phyloP scores from a whole-genome alignment of 2,113 vertebrate genomes.

The Benitochromis conjunctus region DNA sequence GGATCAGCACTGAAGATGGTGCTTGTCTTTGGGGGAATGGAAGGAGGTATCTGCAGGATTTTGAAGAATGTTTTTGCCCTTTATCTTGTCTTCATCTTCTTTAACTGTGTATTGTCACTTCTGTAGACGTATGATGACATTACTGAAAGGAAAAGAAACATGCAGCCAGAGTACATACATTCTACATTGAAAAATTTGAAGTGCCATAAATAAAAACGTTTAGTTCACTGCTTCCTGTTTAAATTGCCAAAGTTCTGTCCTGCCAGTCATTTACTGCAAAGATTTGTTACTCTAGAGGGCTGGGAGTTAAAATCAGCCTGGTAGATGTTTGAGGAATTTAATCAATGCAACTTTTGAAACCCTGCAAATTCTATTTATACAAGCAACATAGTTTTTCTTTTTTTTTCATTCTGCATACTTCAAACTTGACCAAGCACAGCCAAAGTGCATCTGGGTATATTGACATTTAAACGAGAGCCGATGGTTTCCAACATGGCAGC shows the following conservation, averaged over 20 bases:
- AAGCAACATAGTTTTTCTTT: slow-evolving; percentile 7
- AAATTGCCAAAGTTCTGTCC: neutral
- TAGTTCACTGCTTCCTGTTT: neutral
- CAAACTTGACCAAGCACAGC: slow-evolving; percentile 64
- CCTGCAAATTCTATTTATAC: slow-evolving; percentile 26
- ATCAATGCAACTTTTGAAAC: slow-evolving; percentile 47
- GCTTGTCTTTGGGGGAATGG: neutral
- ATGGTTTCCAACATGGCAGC: slow-evolving; percentile 51
- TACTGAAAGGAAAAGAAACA: neutral
- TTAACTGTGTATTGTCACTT: neutral
- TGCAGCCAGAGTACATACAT: neutral
- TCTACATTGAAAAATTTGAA: neutral
- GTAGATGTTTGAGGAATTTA: slow-evolving; percentile 25
- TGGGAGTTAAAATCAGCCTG: neutral
- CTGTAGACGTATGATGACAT: neutral
- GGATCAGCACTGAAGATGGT: slow-evolving; percentile 24
- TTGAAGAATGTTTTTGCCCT: slow-evolving; percentile 32
- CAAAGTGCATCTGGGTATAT: slow-evolving; percentile 49
- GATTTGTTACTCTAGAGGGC: neutral
- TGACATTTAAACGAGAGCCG: slow-evolving; percentile 62
- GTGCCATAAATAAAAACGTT: neutral
- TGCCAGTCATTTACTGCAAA: neutral
- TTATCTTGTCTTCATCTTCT: slow-evolving; percentile 6
- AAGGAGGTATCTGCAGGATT: neutral
- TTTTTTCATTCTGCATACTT: slow-evolving; percentile 61